These are phyloP conservation scores for Sarcophaga carnaria DNA, from an alignment of 2,888 invertebrate genomes.

Conservation along the genomic window DNA sequence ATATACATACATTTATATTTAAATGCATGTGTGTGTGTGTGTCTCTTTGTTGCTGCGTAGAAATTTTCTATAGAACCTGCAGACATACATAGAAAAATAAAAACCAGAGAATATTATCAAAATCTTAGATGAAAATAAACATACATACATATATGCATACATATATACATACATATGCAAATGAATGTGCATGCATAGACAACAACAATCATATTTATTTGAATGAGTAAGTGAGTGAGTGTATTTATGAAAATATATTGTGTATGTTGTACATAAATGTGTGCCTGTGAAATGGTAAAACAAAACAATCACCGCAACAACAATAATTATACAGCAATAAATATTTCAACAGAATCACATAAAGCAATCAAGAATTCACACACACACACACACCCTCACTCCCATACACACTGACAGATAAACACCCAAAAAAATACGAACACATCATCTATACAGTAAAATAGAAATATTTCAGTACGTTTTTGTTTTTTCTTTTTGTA, in stretches of 20 bases:
- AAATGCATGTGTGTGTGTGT: neutral
- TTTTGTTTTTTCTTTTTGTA: neutral
- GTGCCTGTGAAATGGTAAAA: constrained; percentile 12
- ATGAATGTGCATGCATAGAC: neutral
- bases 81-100: constrained; percentile 29
- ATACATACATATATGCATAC: neutral
- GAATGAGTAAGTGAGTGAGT: too few relatives aligned
- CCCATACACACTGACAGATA: neutral
- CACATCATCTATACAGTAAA: too few relatives aligned
- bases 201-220: too few relatives aligned
- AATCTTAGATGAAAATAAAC: constrained; percentile 25
- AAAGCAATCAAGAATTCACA: constrained; percentile 1
- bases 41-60: neutral
- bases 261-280: neutral
- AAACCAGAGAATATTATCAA: constrained; percentile 45
- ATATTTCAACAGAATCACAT: constrained; percentile 53
- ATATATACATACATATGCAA: neutral
- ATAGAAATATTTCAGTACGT: constrained; percentile 24
- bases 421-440: too few relatives aligned
- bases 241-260: too few relatives aligned
- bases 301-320: constrained; percentile 48
- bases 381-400: neutral
- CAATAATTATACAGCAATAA: constrained; percentile 59
- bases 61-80: neutral
- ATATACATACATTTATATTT: neutral